These are phyloP conservation scores for Resseliella maxima DNA, from an alignment of 2,888 invertebrate genomes.

Conservation along the genomic window DNA sequence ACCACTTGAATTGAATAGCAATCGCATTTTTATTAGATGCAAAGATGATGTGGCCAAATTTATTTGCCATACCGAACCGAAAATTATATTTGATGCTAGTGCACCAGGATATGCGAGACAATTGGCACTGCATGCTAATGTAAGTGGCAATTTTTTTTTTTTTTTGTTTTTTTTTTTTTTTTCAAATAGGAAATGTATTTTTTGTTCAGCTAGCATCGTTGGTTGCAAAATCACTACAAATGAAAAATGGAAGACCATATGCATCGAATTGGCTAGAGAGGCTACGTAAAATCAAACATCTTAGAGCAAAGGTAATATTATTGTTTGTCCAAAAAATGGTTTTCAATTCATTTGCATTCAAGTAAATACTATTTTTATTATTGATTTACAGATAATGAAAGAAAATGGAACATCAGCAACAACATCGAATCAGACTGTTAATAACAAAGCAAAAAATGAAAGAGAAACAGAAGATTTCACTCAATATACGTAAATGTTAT, in stretches of 20 bases:
- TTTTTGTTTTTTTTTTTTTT: too few species aligned
- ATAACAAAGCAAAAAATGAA: not conserved
- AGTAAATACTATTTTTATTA: not conserved
- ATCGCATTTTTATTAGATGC: conserved; percentile 84
- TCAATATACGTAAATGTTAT: conserved; percentile 15
- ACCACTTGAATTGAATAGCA: conserved; percentile 87
- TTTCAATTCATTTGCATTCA: too few species aligned
- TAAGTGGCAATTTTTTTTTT: conserved; percentile 71
- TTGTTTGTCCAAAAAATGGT: not conserved
- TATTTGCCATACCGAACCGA: conserved; percentile 80
- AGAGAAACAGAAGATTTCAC: conserved; percentile 49
- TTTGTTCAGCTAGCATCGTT: conserved; percentile 82
- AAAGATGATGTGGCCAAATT: conserved; percentile 82
- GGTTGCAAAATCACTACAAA: conserved; percentile 82
- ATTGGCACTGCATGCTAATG: conserved; percentile 91
- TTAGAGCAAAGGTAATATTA: conserved; percentile 70
- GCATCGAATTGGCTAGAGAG: conserved; percentile 96
- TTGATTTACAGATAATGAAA: not conserved
- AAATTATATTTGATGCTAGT: conserved; percentile 89
- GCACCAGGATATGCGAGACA: conserved; percentile 89
- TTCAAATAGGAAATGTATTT: not conserved
- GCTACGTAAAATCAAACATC: conserved; percentile 85
- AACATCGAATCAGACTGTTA: not conserved
- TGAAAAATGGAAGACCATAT: conserved; percentile 78
- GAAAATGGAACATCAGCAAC: not conserved